Evolutionary conservation across 2,888 invertebrate genomes (phyloP).

Genomic region (Gortyna flavago): DNA sequence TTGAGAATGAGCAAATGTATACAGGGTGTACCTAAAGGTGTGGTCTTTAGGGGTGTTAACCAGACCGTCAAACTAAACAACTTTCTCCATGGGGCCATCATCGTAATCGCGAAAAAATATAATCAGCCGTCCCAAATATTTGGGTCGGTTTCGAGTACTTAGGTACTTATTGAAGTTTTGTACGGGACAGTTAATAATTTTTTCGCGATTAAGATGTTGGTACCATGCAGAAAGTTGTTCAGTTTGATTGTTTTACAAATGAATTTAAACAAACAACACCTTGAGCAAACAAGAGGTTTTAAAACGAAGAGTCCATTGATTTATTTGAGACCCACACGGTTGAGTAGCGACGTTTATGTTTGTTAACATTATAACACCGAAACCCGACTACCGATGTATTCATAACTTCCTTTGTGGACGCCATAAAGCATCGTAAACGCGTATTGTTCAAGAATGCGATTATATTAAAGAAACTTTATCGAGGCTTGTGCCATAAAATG

Average conservation of each 20-base stretch:
- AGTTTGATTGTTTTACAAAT: background rate
- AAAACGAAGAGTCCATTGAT: slow-evolving; percentile 44
- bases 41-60: background rate
- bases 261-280: slow-evolving; percentile 7
- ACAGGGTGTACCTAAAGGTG: background rate
- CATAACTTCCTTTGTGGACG: slow-evolving; percentile 79
- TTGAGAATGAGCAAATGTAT: background rate
- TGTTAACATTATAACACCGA: slow-evolving; percentile 70
- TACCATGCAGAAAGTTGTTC: too few relatives aligned
- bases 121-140: background rate
- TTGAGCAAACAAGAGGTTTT: slow-evolving; percentile 26
- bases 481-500: slow-evolving; percentile 66
- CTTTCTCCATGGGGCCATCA: background rate
- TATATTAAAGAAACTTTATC: slow-evolving; percentile 78
- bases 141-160: background rate
- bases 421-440: slow-evolving; percentile 78
- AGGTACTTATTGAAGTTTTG: background rate
- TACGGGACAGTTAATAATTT: background rate
- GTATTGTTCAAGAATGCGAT: slow-evolving; percentile 79
- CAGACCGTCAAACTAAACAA: background rate
- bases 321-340: slow-evolving; percentile 48
- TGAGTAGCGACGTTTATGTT: slow-evolving; percentile 63
- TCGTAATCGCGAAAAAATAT: background rate
- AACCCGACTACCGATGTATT: slow-evolving; percentile 77
- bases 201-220: too few relatives aligned